These are phyloP conservation scores for Crepidodera aurea DNA, from an alignment of 2,888 invertebrate genomes.

Conservation along the genomic window DNA sequence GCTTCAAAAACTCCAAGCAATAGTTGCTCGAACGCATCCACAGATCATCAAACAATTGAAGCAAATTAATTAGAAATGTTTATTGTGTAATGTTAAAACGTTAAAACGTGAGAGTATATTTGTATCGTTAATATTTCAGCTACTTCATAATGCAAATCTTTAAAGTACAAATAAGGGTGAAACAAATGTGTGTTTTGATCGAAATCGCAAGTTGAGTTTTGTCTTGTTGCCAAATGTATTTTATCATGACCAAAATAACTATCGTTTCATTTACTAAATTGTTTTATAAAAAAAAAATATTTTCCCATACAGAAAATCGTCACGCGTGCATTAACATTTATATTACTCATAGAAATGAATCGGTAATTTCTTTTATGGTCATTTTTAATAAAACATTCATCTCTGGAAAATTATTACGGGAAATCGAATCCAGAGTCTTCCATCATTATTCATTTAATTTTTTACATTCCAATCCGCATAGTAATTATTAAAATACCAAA, in stretches of 20 bases:
- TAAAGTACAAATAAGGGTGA: conserved; percentile 16
- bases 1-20: conserved; percentile 78
- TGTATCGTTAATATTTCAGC: conserved; percentile 16
- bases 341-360: not conserved
- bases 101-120: conserved; percentile 14
- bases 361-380: not conserved
- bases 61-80: conserved; percentile 35
- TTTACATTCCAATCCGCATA: conserved; percentile 49
- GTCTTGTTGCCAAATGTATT: conserved; percentile 22
- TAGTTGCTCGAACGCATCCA: conserved; percentile 66
- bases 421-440: conserved; percentile 42
- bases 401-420: not conserved
- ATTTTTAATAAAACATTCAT: not conserved
- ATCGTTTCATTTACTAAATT: too few species aligned
- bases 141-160: conserved; percentile 15
- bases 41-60: conserved; percentile 54
- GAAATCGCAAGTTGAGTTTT: not conserved
- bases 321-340: too few species aligned
- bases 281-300: too few species aligned
- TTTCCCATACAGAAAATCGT: too few species aligned
- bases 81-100: not conserved
- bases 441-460: conserved; percentile 33
- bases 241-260: not conserved
- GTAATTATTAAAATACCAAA: conserved; percentile 47
- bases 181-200: not conserved